These are phyloP conservation scores for Oxytorus armatus DNA, from an alignment of 2,888 invertebrate genomes.

Conservation along the genomic window DNA sequence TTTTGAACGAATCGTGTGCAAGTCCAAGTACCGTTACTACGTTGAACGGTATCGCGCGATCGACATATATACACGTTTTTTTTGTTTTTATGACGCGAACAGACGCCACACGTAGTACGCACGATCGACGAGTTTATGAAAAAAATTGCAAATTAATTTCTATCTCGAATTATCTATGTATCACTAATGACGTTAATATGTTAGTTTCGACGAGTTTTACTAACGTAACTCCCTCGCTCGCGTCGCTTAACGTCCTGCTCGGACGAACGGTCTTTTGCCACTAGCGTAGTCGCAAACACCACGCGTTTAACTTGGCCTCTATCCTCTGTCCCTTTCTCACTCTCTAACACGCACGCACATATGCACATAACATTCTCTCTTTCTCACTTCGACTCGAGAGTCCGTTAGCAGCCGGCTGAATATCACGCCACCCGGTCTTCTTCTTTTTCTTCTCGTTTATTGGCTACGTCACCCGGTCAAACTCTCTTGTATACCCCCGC, in stretches of 20 bases:
- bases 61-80: neutral
- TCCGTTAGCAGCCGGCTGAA: conserved; percentile 49
- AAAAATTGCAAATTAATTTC: neutral
- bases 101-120: neutral
- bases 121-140: neutral
- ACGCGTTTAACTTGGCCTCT: conserved; percentile 43
- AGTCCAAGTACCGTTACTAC: conserved; percentile 32
- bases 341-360: too few relatives aligned
- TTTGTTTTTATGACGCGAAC: neutral
- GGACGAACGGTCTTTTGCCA: conserved; percentile 44
- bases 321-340: neutral
- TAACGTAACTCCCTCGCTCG: neutral
- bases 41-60: conserved; percentile 11
- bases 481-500: conserved; percentile 9
- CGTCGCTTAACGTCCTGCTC: conserved; percentile 18
- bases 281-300: conserved; percentile 31
- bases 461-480: conserved; percentile 39
- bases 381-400: conserved; percentile 29
- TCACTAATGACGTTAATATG: neutral
- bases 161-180: neutral
- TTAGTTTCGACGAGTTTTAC: conserved; percentile 3
- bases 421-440: conserved; percentile 70
- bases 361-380: too few relatives aligned
- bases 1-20: conserved; percentile 32
- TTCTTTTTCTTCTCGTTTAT: conserved; percentile 20